phyloP scores from a whole-genome alignment of 2,797 vertebrate genomes.

The Galaxias olidus region DNA sequence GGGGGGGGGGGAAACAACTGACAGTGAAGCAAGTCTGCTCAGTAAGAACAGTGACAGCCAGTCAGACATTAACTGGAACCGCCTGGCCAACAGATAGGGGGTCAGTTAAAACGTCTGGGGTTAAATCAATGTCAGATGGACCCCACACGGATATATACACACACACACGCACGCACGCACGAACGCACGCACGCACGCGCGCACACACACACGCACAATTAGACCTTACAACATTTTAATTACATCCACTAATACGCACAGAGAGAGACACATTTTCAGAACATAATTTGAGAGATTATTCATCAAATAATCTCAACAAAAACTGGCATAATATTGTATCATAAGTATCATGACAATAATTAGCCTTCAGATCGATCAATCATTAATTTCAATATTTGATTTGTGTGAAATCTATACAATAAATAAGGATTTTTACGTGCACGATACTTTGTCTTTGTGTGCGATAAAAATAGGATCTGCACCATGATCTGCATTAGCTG shows the following conservation, averaged over 20 bases:
- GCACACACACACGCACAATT: slow-evolving; percentile 23
- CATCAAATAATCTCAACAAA: slow-evolving; percentile 12
- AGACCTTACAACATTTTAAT: slow-evolving; percentile 27
- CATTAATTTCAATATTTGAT: no score
- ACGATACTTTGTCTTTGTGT: no score
- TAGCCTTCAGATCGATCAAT: no score
- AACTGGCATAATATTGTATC: neutral
- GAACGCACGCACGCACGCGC: slow-evolving; percentile 12
- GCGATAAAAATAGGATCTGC: no score
- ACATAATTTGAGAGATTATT: neutral
- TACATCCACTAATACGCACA: slow-evolving; percentile 20
- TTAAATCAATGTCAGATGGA: slow-evolving; percentile 31
- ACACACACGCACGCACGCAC: slow-evolving; percentile 3
- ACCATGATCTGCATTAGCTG: neutral
- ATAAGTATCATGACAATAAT: no score
- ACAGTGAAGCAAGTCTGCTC: slow-evolving; percentile 15
- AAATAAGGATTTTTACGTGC: no score
- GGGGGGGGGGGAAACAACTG: neutral
- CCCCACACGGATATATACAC: slow-evolving; percentile 14
- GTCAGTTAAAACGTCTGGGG: slow-evolving; percentile 35
- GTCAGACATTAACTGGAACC: slow-evolving; percentile 35
- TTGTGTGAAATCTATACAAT: no score
- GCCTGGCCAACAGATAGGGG: slow-evolving; percentile 36
- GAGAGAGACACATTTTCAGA: neutral
- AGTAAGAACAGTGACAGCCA: slow-evolving; percentile 18